Conservation (phyloP, 35 echinoderm and acorn worm genomes). For the Lytechinus pictus region DNA sequence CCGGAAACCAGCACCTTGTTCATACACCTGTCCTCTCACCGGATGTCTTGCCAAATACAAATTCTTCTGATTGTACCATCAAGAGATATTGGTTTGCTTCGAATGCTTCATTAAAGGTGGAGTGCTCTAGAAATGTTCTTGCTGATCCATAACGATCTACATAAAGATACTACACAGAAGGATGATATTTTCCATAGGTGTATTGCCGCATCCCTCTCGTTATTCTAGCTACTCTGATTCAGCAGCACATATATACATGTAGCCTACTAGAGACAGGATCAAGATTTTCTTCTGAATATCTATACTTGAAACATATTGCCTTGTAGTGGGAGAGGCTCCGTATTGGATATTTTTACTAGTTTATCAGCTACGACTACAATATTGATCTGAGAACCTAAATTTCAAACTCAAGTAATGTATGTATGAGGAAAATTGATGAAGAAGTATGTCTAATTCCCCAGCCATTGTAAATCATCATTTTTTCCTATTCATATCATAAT, state of each 20-base stretch:
- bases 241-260: neutral
- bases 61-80: neutral
- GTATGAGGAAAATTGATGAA: no score
- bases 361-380: no score
- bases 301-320: no score
- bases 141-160: neutral
- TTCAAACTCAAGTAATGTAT: no score
- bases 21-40: neutral
- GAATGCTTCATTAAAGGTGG: slow-evolving; percentile 9
- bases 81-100: neutral
- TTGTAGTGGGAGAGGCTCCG: no score
- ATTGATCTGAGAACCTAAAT: no score
- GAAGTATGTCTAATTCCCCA: no score
- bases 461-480: no score
- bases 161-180: neutral
- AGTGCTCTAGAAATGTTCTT: neutral
- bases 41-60: neutral
- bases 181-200: neutral
- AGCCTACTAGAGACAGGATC: no score
- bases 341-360: no score
- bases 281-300: no score
- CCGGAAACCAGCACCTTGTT: neutral
- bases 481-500: no score
- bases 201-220: neutral
- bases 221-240: neutral